phyloP scores from a whole-genome alignment of 2,113 vertebrate genomes.

The Stomatorhinus ivindoensis region DNA sequence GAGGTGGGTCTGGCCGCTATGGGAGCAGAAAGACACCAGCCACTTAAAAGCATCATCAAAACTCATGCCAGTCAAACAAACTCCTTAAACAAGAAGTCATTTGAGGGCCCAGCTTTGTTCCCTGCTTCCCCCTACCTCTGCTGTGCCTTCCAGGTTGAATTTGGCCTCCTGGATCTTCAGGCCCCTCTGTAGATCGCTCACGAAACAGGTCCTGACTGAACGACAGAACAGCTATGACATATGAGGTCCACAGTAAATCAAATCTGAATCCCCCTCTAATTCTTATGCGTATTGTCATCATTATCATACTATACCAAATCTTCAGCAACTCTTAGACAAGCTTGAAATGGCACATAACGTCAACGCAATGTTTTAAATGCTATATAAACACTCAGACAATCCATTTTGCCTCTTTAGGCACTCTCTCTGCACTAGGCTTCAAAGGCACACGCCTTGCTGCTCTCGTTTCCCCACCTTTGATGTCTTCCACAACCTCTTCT shows the following conservation, averaged over 20 bases:
- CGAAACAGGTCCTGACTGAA: slow-evolving; percentile 87
- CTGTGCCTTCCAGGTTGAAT: slow-evolving; percentile 83
- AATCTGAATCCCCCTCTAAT: neutral
- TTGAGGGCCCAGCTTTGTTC: neutral
- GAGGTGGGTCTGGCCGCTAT: slow-evolving; percentile 79
- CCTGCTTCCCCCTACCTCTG: slow-evolving; percentile 62
- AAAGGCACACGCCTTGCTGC: neutral
- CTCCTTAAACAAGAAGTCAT: neutral
- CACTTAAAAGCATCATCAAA: neutral
- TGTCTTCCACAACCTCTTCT: slow-evolving; percentile 90
- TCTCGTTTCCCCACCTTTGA: slow-evolving; percentile 72
- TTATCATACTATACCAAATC: neutral
- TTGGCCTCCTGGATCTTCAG: slow-evolving; percentile 90
- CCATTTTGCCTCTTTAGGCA: neutral
- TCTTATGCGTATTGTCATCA: neutral
- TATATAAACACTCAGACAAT: neutral
- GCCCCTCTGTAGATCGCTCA: slow-evolving; percentile 87
- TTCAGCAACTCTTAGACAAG: neutral
- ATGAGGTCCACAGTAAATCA: neutral
- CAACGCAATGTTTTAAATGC: neutral
- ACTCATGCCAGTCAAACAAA: neutral
- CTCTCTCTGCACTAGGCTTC: neutral
- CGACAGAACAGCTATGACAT: slow-evolving; percentile 11
- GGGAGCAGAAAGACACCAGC: slow-evolving; percentile 25
- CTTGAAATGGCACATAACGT: neutral